Evolutionary conservation across 1,140 invertebrate species (phyloP), one percentile per base, ranked within the genome.

Genomic region (Drosophila lowei): DNA sequence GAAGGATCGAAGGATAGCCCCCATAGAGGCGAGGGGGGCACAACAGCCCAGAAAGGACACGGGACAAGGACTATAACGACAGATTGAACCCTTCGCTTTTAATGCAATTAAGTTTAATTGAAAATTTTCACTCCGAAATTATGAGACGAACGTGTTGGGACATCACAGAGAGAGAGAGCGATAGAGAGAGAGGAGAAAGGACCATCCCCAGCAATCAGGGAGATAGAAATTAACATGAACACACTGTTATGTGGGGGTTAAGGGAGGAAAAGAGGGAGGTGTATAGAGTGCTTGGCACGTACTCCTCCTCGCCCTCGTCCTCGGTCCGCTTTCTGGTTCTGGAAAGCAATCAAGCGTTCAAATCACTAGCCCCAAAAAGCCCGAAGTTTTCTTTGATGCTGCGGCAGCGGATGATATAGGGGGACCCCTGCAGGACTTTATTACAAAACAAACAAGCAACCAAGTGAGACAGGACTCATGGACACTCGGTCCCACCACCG

Each of bases 41-140:
- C 16, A 43, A 54, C 34, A 13, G 34, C 34, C 34, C 34, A 38
- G 34, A 38, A 38, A 62, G 50, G 67, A 55, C 34, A 38, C 44
- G 52, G 50, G 42, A 47, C 52, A 66, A 63, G 42, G 80, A 60
- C 59, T 71, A 62, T 85, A 85, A 85, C 81, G 83, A 88, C 83
- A 88, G 83, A 88, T 88, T 88, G 83, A 88, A 88, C 83, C 83
- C 83, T 88, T 88, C 79, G 83, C 83, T 88, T 88, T 88, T 88
- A 88, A 88, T 88, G 83, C 83, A 88, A 88, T 88, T 88, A 88
- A 83, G 83, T 89, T 88, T 88, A 88, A 88, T 88, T 88, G 83
- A 88, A 88, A 88, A 88, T 88, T 88, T 88, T 83, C 83, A 88
- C 83, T 88, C 83, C 66, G 34, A 88, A 88, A 88, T 88, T 88